phyloP scores from a whole-genome alignment of 2,888 invertebrate species.

The Lutraria lutraria region DNA sequence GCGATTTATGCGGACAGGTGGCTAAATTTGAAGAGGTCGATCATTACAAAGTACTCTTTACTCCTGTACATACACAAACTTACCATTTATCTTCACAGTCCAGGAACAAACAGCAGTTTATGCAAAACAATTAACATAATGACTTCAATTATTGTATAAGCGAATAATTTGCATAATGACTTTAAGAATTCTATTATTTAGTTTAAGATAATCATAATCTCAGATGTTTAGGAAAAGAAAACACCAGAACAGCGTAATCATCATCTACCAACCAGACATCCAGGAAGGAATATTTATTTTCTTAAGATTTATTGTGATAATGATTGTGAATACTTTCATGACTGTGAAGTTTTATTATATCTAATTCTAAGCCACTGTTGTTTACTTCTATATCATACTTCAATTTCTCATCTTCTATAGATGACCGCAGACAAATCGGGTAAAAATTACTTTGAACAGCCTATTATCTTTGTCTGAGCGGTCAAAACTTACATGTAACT shows the following conservation, averaged over 20 bases:
- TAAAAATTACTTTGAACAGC: too few species aligned
- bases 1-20: too few species aligned
- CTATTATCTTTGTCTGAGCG: too few species aligned
- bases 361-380: too few species aligned
- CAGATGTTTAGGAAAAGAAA: background rate
- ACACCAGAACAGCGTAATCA: background rate
- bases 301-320: background rate
- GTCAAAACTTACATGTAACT: too few species aligned
- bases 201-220: background rate
- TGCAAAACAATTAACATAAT: background rate
- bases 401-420: too few species aligned
- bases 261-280: background rate
- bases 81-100: background rate
- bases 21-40: too few species aligned
- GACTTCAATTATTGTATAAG: background rate
- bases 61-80: background rate
- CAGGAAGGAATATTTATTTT: background rate
- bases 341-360: too few species aligned
- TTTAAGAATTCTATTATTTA: too few species aligned
- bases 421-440: too few species aligned
- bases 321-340: background rate
- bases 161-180: constrained; percentile 19
- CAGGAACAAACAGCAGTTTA: background rate
- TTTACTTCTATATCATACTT: too few species aligned
- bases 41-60: background rate